Base-by-base conservation (phyloP, 2,888 invertebrate genomes). In the Pyralis farinalis region DNA sequence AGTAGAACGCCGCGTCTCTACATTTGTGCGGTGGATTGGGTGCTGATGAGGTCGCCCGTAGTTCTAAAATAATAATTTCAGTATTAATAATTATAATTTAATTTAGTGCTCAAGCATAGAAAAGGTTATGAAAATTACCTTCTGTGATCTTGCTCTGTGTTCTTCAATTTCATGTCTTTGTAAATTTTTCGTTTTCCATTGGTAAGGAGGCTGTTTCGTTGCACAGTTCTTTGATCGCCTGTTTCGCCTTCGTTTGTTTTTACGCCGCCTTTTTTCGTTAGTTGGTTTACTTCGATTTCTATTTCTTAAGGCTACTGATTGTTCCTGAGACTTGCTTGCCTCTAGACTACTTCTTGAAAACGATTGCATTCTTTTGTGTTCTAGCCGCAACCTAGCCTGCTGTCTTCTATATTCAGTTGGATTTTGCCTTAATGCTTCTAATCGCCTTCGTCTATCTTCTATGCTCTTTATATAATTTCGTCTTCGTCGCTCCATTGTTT, bases 401-500 rank as follows among this genome's bases (percentile, higher is more conserved):
- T 81, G 71, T 53, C 70, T 72, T 63, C 86, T 75, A 40, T 76
- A 88, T 57, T 74, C 78, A 1, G 71, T 72, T 37, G 88, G 87
- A 40, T 86, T 82, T 36, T 58, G 71, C 54, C 86, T 70, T 62
- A 87, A 64, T 11, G 73, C 68, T 59, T 83, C 80, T 53, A 87
- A 59, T 53, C 68, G 60, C 52, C 61, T 74, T 46, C 71, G 63
- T 54, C 84, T 75, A 42, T 69, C 70, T 53, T 86, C 85, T 47
- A 86, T 56, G 4, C 39, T 33, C 1, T 31, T 31, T 9, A 39
- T 39, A 46, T 73, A 79, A 34, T 76, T 68, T 44, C 80, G 66
- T 57, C 84, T 67, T n/a, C 64, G 66, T 52, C 70, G 70, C 73
- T 87, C 91, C 67, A 55, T 79, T 54, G 76, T 91, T 90, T 93